phyloP scores from a whole-genome alignment of 2,888 invertebrate genomes.

The Seira ritae region DNA sequence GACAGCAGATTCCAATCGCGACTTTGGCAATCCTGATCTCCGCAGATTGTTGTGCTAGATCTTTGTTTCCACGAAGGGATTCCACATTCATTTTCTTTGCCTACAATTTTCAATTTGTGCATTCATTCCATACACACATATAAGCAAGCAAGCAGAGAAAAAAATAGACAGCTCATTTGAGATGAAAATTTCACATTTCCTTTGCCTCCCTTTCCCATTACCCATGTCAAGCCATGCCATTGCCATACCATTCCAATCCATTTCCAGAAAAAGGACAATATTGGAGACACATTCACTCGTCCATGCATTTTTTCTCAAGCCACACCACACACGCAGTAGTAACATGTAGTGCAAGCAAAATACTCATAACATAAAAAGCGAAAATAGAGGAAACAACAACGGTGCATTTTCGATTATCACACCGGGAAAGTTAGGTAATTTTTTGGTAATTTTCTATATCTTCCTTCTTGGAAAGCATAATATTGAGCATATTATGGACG shows the following conservation, averaged over 20 bases:
- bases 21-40: constrained; percentile 89
- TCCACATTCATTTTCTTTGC: constrained; percentile 95
- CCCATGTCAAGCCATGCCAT: not conserved
- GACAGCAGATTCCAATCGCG: not conserved
- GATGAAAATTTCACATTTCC: not conserved
- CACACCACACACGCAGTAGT: not conserved
- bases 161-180: constrained; percentile 9
- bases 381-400: not conserved
- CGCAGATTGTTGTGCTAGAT: constrained; percentile 82
- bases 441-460: constrained; percentile 1
- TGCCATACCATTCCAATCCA: not conserved
- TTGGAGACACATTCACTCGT: not conserved
- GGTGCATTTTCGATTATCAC: constrained; percentile 14
- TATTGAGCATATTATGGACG: not conserved
- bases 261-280: constrained; percentile 12
- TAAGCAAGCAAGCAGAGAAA: constrained; percentile 17
- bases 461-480: not conserved
- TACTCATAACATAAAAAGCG: not conserved
- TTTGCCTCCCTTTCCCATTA: not conserved
- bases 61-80: constrained; percentile 85
- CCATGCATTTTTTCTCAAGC: not conserved
- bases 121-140: constrained; percentile 19
- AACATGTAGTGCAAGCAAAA: not conserved
- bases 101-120: constrained; percentile 75
- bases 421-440: constrained; percentile 21